Base-by-base conservation (phyloP, 2,888 invertebrate species). In the Melipona beecheii region DNA sequence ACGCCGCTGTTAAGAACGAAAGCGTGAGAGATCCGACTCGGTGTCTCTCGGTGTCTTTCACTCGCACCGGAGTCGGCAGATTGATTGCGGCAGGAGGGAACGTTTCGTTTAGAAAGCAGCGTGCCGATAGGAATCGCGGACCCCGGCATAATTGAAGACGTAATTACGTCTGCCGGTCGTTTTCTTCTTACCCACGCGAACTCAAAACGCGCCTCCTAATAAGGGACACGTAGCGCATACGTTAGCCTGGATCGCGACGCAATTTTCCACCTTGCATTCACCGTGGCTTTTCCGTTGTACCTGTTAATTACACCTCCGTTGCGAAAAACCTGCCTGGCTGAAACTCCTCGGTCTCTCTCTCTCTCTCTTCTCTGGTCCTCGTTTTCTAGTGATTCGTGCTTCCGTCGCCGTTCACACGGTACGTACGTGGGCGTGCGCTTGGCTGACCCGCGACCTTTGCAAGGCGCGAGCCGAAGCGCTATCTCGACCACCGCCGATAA, bases 1-100 rank as follows among this genome's bases (percentile, higher is more conserved):
- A 70, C 74, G 43, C 56, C n/a, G 84, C 68, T 82, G 78, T 70
- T 74, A 74, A 71, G 74, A 83, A 89, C 78, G 84, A 85, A 80
- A 89, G 87, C 87, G 89, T 88, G 89, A 87, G 87, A 89, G 86
- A 89, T 89, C 78, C 81, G 62, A 64, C 31, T 31, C 21, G 75
- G 81, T 78, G 69, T 54, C 49, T 50, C 54, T 64, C 54, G 65
- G 78, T 31, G 58, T 71, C 65, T 66, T 66, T 70, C 58, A 21
- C 56, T 77, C 85, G 21, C 81, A 58, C 77, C 86, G n/a, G n/a
- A 81, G 86, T 85, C 77, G 71, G 52, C 75, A 75, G 84, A 85
- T 88, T 83, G 83, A 81, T 86, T 80, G 80, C 86, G 79, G 54
- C 75, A 66, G 78, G 77, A 64, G 78, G 72, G 79, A 71, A 83